These are phyloP conservation scores for Phrynocephalus forsythii DNA, from an alignment of 2,797 vertebrate species.

Conservation along the genomic window DNA sequence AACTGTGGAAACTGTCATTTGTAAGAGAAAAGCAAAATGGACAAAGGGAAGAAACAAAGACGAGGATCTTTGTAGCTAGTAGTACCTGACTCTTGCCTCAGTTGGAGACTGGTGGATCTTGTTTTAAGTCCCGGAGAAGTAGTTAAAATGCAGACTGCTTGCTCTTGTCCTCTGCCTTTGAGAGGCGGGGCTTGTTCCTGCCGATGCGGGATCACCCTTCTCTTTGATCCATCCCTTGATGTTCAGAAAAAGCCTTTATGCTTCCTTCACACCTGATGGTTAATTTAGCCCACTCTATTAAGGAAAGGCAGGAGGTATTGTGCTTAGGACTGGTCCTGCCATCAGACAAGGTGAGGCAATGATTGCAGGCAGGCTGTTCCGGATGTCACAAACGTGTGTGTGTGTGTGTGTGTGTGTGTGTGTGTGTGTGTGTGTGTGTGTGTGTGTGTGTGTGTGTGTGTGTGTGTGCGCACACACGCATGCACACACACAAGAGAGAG, in stretches of 20 bases:
- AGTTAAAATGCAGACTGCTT: slow-evolving; percentile 80
- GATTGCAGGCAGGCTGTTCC: neutral
- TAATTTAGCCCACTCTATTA: slow-evolving; percentile 77
- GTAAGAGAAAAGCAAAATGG: slow-evolving; percentile 23
- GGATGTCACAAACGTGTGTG: neutral
- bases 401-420: too few relatives aligned
- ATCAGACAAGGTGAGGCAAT: neutral
- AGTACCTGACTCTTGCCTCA: slow-evolving; percentile 73
- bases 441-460: too few relatives aligned
- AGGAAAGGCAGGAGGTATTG: slow-evolving; percentile 63
- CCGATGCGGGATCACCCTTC: slow-evolving; percentile 72
- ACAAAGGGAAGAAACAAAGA: slow-evolving; percentile 42
- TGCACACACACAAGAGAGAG: too few relatives aligned
- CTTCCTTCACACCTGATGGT: slow-evolving; percentile 72
- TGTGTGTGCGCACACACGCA: too few relatives aligned
- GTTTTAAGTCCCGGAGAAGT: slow-evolving; percentile 79
- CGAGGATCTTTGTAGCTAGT: slow-evolving; percentile 77
- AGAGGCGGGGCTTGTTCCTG: slow-evolving; percentile 77
- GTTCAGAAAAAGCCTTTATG: slow-evolving; percentile 77
- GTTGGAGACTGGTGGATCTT: slow-evolving; percentile 69
- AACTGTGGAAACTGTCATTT: slow-evolving; percentile 68
- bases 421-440: too few relatives aligned
- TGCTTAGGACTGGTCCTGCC: slow-evolving; percentile 15
- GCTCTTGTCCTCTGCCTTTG: slow-evolving; percentile 74
- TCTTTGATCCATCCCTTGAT: slow-evolving; percentile 81